Conservation (phyloP, 2,888 invertebrate genomes). For the Chrysolina haemoptera region DNA sequence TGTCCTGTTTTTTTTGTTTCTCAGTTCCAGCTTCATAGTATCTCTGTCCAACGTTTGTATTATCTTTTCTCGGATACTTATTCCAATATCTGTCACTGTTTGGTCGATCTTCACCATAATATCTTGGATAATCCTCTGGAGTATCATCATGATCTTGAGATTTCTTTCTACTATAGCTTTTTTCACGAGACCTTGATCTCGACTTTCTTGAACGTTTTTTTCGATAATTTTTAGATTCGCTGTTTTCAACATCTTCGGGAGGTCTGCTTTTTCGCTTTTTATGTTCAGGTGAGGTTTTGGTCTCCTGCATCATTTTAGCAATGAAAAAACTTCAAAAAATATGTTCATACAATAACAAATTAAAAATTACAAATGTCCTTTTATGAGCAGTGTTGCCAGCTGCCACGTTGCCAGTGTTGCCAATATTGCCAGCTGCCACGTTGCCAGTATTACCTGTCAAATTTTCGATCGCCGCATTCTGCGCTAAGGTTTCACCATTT, state of each 20-base stretch:
- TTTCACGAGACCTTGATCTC: slow-evolving; percentile 49
- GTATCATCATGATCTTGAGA: slow-evolving; percentile 28
- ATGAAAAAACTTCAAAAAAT: too few relatives aligned
- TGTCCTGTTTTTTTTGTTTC: slow-evolving; percentile 10
- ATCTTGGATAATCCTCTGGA: slow-evolving; percentile 53
- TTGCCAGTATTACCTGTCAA: too few relatives aligned
- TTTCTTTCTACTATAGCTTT: slow-evolving; percentile 25
- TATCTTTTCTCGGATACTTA: slow-evolving; percentile 66
- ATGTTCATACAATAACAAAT: too few relatives aligned
- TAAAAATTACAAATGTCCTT: too few relatives aligned
- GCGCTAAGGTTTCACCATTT: too few relatives aligned
- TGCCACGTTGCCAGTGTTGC: too few relatives aligned
- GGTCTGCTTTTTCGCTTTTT: slow-evolving; percentile 1
- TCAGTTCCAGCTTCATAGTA: slow-evolving; percentile 43
- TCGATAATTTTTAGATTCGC: not conserved
- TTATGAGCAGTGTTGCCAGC: too few relatives aligned
- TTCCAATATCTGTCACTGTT: slow-evolving; percentile 67
- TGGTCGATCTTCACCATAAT: slow-evolving; percentile 65
- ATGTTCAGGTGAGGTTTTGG: not conserved
- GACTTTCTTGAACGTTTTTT: slow-evolving; percentile 43
- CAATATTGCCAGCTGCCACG: too few relatives aligned
- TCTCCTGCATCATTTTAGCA: not conserved
- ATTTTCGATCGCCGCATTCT: too few relatives aligned
- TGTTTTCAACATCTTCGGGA: not conserved
- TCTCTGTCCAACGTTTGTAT: slow-evolving; percentile 62